Evolutionary conservation across 2,113 vertebrate genomes (phyloP), one percentile per base, ranked within the genome.

Genomic region (Panurus biarmicus): DNA sequence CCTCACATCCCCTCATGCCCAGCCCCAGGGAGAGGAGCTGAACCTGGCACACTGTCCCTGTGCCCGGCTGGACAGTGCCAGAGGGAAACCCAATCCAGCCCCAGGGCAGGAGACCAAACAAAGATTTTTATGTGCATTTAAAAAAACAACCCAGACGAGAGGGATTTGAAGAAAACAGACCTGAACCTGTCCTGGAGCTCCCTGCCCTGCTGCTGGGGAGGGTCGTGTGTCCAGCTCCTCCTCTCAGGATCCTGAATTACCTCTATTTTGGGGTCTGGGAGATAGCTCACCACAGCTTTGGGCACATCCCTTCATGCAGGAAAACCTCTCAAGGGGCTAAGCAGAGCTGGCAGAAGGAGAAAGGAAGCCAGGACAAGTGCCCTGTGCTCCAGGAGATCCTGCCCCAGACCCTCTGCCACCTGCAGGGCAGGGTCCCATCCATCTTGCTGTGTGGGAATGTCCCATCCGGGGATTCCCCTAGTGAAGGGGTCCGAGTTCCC

Each of bases 1-100:
- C 38, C 58, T 35, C 0, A 0, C 9, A 35, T 7, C 12, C 29
- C 31, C 35, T 25, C 2, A 0, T 42, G 36, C 44, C 61, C 80
- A 81, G 51, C 36, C 45, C 72, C 40, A 56, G 31, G 17, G 77
- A 91, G 16, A 42, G 26, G n/a, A 62, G 50, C 69, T 53, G 80
- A 19, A 24, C 48, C 75, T 71, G 95, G 86, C 90, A 90, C 1
- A 0, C 11, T 60, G 14, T 51, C 60, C 66, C 45, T 71, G 67
- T 14, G 8, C 57, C 5, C 14, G 70, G 56, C 54, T 74, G 71
- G 54, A 4, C 5, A 2, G 70, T 61, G 94, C 90, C 96, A 92
- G 66, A 1, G 18, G 86, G 96, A 97, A 98, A 97, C 83, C 61
- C 93, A 92, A 92, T 73, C 95, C 72, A 29, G 60, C 51, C 62